phyloP scores from a whole-genome alignment of 64 coral and sea anemone species.

The Montipora sp. region DNA sequence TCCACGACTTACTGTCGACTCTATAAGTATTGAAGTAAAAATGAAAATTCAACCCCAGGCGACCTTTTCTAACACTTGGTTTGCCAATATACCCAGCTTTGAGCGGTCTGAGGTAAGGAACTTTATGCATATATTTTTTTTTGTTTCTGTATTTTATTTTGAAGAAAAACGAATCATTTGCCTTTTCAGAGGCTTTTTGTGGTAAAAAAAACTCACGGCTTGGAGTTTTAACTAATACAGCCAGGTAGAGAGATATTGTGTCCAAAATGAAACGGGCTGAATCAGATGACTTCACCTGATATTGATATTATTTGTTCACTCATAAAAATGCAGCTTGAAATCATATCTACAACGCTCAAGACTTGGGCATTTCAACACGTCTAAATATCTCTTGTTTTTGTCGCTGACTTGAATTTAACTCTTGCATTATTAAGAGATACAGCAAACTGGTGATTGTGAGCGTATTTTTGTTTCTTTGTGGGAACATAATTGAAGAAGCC shows the following conservation, averaged over 20 bases:
- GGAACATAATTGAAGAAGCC: background rate
- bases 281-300: background rate
- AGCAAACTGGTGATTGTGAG: background rate
- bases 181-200: background rate
- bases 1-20: background rate
- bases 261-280: background rate
- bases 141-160: background rate
- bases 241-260: background rate
- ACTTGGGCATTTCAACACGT: background rate
- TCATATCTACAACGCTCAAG: background rate
- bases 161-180: background rate
- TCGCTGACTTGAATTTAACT: background rate
- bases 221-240: background rate
- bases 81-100: no score
- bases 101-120: no score
- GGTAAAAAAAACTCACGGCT: background rate
- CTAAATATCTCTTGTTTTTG: background rate
- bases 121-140: background rate
- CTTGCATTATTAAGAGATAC: constrained; percentile 26
- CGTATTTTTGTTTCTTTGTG: background rate
- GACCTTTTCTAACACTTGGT: no score
- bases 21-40: background rate
- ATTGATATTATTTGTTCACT: background rate
- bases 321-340: background rate
- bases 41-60: no score